A percentile compares a stretch with the other conserved stretches of the same genome.
These are phyloP conservation scores for Peromyscus maniculatus DNA, from an alignment of 2,113 vertebrate genomes.

Conservation along the genomic window DNA sequence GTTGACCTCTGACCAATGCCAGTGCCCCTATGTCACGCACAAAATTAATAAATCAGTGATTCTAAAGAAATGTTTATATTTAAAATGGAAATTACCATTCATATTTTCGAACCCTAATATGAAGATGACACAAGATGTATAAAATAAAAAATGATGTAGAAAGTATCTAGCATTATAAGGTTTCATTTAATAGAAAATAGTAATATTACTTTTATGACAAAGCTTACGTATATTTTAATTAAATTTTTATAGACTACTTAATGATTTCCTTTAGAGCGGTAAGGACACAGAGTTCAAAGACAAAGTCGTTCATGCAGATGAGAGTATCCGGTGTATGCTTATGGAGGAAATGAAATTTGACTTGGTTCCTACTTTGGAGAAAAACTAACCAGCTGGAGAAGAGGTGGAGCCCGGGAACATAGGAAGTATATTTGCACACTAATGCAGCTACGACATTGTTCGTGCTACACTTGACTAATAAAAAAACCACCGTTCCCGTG, in stretches of 20 bases:
- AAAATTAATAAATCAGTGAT: not conserved
- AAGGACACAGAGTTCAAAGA: not conserved
- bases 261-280: not conserved
- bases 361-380: not conserved
- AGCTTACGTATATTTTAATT: not conserved
- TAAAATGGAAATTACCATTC: not conserved
- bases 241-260: conserved; percentile 4
- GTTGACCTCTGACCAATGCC: too few relatives aligned
- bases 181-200: conserved; percentile 21
- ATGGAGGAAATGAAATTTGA: not conserved
- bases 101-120: not conserved
- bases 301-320: not conserved
- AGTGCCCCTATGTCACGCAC: not conserved
- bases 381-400: conserved; percentile 8
- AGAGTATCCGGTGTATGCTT: not conserved
- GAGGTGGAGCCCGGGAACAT: not conserved
- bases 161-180: conserved; percentile 13
- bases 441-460: not conserved
- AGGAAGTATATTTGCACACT: not conserved
- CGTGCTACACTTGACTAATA: not conserved
- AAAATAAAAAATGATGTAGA: not conserved
- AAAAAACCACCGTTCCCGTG: not conserved
- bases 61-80: not conserved
- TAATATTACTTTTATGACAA: not conserved
- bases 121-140: conserved; percentile 47